phyloP scores from a whole-genome alignment of 2,888 invertebrate genomes.

The Geotrupes spiniger region DNA sequence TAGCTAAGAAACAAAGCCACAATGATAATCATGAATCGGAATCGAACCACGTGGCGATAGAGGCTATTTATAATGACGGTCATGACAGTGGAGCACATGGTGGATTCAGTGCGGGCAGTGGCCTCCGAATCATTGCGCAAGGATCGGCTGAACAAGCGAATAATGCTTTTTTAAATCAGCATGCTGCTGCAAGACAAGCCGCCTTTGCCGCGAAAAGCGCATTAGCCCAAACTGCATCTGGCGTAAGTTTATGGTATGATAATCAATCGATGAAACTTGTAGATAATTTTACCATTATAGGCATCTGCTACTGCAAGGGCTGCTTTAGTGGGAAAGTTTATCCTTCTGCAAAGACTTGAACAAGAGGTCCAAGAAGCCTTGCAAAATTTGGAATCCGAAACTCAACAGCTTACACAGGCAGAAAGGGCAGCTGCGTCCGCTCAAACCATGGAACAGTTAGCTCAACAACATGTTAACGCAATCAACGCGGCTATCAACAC shows the following conservation, averaged over 20 bases:
- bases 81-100: slow-evolving; percentile 43
- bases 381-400: slow-evolving; percentile 64
- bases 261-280: background rate
- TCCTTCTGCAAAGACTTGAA: slow-evolving; percentile 56
- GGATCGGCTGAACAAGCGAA: slow-evolving; percentile 69
- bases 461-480: slow-evolving; percentile 58
- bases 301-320: slow-evolving; percentile 64
- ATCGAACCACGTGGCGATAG: background rate
- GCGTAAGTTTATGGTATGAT: slow-evolving; percentile 5
- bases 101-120: slow-evolving; percentile 62
- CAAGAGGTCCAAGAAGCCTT: slow-evolving; percentile 72
- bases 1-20: too few relatives aligned
- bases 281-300: slow-evolving; percentile 42
- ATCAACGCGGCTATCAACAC: slow-evolving; percentile 72
- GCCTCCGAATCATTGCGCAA: slow-evolving; percentile 60
- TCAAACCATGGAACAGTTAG: slow-evolving; percentile 63
- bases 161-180: slow-evolving; percentile 62
- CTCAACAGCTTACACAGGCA: slow-evolving; percentile 69
- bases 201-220: slow-evolving; percentile 69
- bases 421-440: slow-evolving; percentile 68
- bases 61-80: background rate
- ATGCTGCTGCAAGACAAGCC: slow-evolving; percentile 66
- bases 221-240: slow-evolving; percentile 63
- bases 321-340: slow-evolving; percentile 62
- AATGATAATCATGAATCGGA: too few relatives aligned